Percentiles rank a stretch among this genome's conserved stretches.
Conservation (phyloP, 2,797 vertebrate species). For the Poliocrania exsul region DNA sequence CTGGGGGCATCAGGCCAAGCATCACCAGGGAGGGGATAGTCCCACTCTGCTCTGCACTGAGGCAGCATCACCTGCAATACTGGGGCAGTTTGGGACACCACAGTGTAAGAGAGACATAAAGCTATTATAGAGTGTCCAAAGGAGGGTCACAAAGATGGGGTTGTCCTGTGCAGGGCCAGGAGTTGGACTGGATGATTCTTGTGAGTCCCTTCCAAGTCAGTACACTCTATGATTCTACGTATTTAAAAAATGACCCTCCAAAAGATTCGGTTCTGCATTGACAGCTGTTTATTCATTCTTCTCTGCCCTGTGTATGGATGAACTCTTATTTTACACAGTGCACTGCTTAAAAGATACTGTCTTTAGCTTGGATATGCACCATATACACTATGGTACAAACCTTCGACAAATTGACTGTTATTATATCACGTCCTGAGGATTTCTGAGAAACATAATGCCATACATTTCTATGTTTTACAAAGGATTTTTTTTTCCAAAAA, state of each 20-base stretch:
- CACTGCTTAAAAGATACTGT: not conserved
- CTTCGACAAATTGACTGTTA: not conserved
- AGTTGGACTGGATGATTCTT: not conserved
- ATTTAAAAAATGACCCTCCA: not conserved
- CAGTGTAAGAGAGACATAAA: not conserved
- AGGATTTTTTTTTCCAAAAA: not conserved
- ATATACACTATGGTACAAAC: not conserved
- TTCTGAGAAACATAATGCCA: not conserved
- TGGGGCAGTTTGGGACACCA: not conserved
- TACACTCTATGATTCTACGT: not conserved
- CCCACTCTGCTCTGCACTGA: rapidly evolving
- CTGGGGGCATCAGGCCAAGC: not conserved
- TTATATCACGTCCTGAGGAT: not conserved
- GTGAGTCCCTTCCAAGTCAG: not conserved
- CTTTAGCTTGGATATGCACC: not conserved
- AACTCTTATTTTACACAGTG: not conserved
- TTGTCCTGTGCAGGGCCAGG: not conserved
- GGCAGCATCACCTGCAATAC: rapidly evolving
- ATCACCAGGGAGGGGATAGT: not conserved
- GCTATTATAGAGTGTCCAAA: not conserved
- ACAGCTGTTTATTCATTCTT: not conserved
- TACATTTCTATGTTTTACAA: not conserved
- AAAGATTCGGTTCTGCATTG: not conserved
- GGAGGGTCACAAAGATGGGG: not conserved
- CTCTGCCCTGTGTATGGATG: not conserved